A percentile compares a stretch with the other conserved stretches of the same genome.
Conservation (phyloP, 2,113 vertebrate species). For the Psittacara wagleri region DNA sequence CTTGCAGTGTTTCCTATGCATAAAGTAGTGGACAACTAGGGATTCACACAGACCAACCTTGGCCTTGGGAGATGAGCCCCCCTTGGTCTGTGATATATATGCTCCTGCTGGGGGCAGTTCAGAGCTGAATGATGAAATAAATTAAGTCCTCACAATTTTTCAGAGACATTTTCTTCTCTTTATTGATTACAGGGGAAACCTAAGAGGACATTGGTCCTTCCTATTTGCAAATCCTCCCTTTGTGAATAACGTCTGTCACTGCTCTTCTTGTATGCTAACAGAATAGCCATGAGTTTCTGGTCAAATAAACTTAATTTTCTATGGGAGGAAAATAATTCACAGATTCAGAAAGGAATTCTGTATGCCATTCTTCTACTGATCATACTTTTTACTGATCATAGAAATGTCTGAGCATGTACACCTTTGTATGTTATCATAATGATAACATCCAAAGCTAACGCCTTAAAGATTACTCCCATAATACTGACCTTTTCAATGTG, state of each 20-base stretch:
- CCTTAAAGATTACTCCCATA: not conserved
- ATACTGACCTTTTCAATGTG: not conserved
- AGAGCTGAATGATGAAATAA: not conserved
- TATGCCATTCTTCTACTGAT: not conserved
- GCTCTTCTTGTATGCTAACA: not conserved
- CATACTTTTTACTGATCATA: not conserved
- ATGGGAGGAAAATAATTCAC: not conserved
- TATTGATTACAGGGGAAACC: not conserved
- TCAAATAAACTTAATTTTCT: constrained; percentile 29
- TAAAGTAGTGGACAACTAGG: not conserved
- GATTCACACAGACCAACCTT: not conserved
- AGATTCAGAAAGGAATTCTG: not conserved
- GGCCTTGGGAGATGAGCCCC: not conserved
- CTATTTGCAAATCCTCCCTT: not conserved
- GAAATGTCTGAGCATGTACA: not conserved
- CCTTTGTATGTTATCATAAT: not conserved
- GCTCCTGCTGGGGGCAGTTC: not conserved
- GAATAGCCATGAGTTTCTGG: not conserved
- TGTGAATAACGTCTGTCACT: not conserved
- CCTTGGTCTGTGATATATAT: not conserved
- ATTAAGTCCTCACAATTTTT: not conserved
- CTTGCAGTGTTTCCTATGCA: constrained; percentile 19
- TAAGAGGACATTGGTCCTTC: not conserved
- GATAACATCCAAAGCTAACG: not conserved
- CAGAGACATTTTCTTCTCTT: not conserved